Percentiles rank a stretch among this genome's conserved stretches.
Conservation (phyloP, 1,140 invertebrate genomes). For the Drosophila serrata region DNA sequence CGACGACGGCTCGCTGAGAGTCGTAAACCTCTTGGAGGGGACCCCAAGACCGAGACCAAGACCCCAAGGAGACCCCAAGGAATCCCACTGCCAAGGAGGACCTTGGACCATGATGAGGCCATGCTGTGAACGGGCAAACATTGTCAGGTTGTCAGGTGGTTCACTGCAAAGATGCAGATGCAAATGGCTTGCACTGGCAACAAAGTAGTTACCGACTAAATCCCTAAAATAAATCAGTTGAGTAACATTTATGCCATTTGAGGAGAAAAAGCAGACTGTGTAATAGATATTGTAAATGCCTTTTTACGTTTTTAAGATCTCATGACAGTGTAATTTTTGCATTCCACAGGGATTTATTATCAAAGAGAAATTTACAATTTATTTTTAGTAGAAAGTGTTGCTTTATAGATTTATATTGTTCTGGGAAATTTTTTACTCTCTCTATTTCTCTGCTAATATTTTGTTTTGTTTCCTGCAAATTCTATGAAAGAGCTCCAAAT, state of each 20-base stretch:
- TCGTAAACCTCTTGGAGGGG: conserved; percentile 40
- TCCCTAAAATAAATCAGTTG: conserved; percentile 14
- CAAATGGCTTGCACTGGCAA: conserved; percentile 17
- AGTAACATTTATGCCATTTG: background rate
- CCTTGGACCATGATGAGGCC: conserved; percentile 18
- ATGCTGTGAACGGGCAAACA: conserved; percentile 42
- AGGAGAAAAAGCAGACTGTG: no score
- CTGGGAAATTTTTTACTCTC: background rate
- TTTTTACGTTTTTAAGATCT: background rate
- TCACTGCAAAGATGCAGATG: conserved; percentile 1
- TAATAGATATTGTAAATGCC: conserved; percentile 6
- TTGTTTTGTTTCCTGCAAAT: background rate
- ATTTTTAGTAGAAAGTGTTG: background rate
- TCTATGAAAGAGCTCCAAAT: background rate
- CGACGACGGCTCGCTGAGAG: conserved; percentile 34
- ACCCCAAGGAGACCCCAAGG: conserved; percentile 1
- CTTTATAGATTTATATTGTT: background rate
- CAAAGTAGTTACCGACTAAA: conserved; percentile 28
- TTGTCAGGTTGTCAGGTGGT: conserved; percentile 42
- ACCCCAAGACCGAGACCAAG: background rate
- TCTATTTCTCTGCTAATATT: no score
- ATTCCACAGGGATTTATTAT: background rate
- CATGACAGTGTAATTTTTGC: background rate
- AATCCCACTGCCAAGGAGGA: conserved; percentile 7
- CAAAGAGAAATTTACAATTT: background rate